phyloP scores from a whole-genome alignment of 2,888 invertebrate species.

The Junonia oenone region DNA sequence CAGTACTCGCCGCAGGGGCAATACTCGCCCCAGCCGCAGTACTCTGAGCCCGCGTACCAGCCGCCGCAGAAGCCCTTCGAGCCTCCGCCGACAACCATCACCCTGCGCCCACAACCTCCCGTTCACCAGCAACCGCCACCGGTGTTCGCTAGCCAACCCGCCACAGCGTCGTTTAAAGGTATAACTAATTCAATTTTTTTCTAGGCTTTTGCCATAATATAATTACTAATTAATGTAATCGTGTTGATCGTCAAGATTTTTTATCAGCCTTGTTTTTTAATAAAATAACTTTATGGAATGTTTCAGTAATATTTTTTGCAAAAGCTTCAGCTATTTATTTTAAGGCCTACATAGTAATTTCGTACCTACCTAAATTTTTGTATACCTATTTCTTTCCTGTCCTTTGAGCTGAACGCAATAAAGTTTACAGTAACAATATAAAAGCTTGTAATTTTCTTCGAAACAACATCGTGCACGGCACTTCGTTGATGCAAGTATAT shows the following conservation, averaged over 20 bases:
- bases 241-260: too few relatives aligned
- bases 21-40: constrained; percentile 43
- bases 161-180: constrained; percentile 85
- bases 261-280: too few relatives aligned
- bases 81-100: constrained; percentile 84
- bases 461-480: background rate
- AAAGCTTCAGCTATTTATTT: background rate
- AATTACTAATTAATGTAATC: too few relatives aligned
- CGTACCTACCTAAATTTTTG: background rate
- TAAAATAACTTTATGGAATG: too few relatives aligned
- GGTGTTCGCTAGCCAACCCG: constrained; percentile 89
- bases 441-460: constrained; percentile 2
- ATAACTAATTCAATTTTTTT: constrained; percentile 5
- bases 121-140: constrained; percentile 87
- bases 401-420: background rate
- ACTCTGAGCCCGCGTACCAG: constrained; percentile 72
- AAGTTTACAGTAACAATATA: background rate
- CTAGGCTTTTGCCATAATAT: too few relatives aligned
- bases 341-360: background rate
- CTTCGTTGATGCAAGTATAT: constrained; percentile 32
- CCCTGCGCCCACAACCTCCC: constrained; percentile 86
- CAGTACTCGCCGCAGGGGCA: constrained; percentile 41
- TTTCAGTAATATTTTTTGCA: too few relatives aligned
- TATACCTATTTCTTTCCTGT: constrained; percentile 1
- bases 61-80: constrained; percentile 78